Percentiles rank a stretch among this genome's conserved stretches.
phyloP scores from a whole-genome alignment of 2,888 invertebrate species.

The Lepeophtheirus nordmannii region DNA sequence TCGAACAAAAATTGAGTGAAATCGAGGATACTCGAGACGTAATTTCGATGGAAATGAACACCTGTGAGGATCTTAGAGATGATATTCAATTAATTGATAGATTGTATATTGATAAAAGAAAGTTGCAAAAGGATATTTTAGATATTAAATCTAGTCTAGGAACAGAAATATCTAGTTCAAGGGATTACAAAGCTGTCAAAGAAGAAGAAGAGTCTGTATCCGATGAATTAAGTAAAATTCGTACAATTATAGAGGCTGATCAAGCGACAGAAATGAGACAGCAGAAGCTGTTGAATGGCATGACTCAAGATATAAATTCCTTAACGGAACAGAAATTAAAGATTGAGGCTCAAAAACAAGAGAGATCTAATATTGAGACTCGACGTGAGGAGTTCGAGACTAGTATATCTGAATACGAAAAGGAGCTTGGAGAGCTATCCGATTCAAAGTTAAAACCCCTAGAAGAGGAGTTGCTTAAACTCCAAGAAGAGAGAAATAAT shows the following conservation, averaged over 20 bases:
- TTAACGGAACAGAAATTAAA: slow-evolving; percentile 31
- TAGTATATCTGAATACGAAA: slow-evolving; percentile 40
- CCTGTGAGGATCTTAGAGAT: slow-evolving; percentile 17
- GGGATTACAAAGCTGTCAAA: slow-evolving; percentile 9
- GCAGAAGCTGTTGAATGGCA: not conserved
- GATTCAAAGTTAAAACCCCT: slow-evolving; percentile 33
- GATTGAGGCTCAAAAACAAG: slow-evolving; percentile 27
- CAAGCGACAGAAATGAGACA: not conserved
- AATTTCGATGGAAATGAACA: slow-evolving; percentile 5
- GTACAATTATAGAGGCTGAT: not conserved
- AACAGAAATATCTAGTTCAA: not conserved
- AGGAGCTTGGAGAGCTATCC: slow-evolving; percentile 39
- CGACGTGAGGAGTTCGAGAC: slow-evolving; percentile 41
- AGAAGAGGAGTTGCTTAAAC: slow-evolving; percentile 32
- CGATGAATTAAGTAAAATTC: not conserved
- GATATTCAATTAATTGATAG: slow-evolving; percentile 14
- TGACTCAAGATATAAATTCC: not conserved
- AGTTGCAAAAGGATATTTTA: slow-evolving; percentile 5
- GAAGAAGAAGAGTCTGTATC: slow-evolving; percentile 2
- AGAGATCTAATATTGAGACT: slow-evolving; percentile 33
- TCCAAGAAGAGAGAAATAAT: slow-evolving; percentile 26
- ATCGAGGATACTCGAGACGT: slow-evolving; percentile 25
- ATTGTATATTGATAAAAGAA: not conserved
- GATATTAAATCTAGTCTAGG: not conserved
- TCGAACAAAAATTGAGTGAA: slow-evolving; percentile 32